phyloP scores from a whole-genome alignment of 2,113 vertebrate species.

The Chloebia gouldiae region DNA sequence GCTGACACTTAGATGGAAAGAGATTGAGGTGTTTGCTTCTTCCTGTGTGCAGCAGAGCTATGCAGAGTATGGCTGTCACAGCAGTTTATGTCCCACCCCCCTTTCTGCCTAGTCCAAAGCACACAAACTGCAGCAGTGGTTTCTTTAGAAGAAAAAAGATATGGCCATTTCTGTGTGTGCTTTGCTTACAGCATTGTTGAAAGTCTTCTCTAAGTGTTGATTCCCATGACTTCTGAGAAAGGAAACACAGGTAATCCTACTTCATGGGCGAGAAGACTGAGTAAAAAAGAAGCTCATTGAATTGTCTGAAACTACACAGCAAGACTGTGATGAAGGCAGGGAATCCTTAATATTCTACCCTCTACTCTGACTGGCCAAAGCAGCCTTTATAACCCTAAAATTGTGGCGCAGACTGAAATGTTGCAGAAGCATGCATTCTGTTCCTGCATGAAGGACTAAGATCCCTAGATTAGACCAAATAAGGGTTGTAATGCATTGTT shows the following conservation, averaged over 20 bases:
- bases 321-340: background rate
- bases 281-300: background rate
- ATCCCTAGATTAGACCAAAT: background rate
- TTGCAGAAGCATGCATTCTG: background rate
- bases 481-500: background rate
- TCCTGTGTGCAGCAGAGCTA: background rate
- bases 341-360: background rate
- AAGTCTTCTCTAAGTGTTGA: background rate
- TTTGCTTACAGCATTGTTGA: background rate
- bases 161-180: rapidly evolving
- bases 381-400: background rate
- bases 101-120: background rate
- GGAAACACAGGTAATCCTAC: background rate
- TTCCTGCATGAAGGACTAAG: background rate
- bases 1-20: background rate
- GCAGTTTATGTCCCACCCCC: background rate
- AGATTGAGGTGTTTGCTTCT: background rate
- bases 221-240: background rate
- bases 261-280: background rate
- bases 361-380: background rate
- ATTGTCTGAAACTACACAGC: background rate
- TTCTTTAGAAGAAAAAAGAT: background rate
- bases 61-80: rapidly evolving
- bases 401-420: background rate
- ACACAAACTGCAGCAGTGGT: background rate